Percentiles rank a stretch among this genome's conserved stretches.
These are phyloP conservation scores for Orbicella faveolata DNA, from an alignment of 64 coral and sea anemone genomes.

Conservation along the genomic window DNA sequence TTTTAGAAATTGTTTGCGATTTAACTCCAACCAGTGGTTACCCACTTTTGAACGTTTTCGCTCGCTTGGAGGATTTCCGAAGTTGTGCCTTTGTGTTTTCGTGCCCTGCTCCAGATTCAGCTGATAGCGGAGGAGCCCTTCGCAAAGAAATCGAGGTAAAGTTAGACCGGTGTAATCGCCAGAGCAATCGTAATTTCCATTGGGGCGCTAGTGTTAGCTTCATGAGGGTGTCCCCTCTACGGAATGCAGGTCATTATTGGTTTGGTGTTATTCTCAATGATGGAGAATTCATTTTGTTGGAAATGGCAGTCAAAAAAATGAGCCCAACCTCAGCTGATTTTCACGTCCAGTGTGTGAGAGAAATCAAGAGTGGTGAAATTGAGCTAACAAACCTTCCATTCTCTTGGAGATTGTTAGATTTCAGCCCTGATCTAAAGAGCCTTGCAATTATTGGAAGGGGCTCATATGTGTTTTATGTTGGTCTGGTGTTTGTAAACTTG, in stretches of 20 bases:
- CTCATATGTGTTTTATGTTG: conserved; percentile 5
- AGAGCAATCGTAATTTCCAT: neutral
- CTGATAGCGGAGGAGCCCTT: neutral
- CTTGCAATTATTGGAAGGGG: conserved; percentile 5
- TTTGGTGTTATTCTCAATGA: neutral
- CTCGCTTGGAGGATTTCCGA: conserved; percentile 28
- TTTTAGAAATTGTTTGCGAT: conserved; percentile 33
- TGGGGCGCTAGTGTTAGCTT: neutral
- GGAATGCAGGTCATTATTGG: neutral
- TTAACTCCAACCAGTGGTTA: conserved; percentile 6
- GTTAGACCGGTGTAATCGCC: neutral
- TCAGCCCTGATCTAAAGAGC: conserved; percentile 16
- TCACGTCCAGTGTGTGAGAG: neutral
- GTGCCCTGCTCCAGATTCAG: neutral
- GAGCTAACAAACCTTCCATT: conserved; percentile 4
- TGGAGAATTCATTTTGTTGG: conserved; percentile 19
- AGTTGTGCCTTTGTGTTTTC: conserved; percentile 8
- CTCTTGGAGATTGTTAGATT: conserved; percentile 2
- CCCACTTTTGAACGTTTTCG: conserved; percentile 13
- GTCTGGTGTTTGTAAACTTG: neutral
- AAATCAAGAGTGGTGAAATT: neutral
- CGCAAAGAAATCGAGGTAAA: neutral
- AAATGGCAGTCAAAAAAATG: neutral
- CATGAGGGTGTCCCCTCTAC: neutral
- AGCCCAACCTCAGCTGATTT: neutral